Evolutionary conservation across 2,113 vertebrate genomes (phyloP).

Genomic region (Rhea pennata): DNA sequence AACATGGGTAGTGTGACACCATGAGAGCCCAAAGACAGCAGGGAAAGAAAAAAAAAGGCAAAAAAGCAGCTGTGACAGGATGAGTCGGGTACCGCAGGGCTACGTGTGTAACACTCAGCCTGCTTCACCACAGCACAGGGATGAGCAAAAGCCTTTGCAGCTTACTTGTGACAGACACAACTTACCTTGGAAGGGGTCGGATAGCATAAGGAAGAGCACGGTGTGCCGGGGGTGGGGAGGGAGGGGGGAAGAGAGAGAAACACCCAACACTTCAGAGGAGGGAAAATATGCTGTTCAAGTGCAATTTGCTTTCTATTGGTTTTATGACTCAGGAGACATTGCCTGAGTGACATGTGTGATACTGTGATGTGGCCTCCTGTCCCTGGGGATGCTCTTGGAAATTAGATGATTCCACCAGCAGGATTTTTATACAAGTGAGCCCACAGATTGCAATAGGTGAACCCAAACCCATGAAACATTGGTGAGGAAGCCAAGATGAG

Average conservation of each 20-base stretch:
- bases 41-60: neutral
- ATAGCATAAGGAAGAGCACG: neutral
- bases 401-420: conserved; percentile 2
- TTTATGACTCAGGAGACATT: conserved; percentile 15
- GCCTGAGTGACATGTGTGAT: neutral
- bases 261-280: neutral
- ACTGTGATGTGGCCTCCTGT: neutral
- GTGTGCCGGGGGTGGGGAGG: neutral
- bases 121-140: neutral
- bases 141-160: neutral
- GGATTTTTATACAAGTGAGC: conserved; percentile 16
- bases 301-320: neutral
- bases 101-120: neutral
- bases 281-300: neutral
- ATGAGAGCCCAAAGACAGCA: neutral
- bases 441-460: conserved; percentile 25
- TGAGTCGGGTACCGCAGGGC: neutral
- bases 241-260: too few species aligned
- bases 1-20: neutral
- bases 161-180: too few species aligned
- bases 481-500: neutral
- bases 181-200: neutral
- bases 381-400: conserved; percentile 17
- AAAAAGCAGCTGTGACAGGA: neutral
- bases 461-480: neutral